Evolutionary conservation across 2,888 invertebrate species (phyloP), one percentile per base, ranked within the genome.

Genomic region (Rotaria socialis): DNA sequence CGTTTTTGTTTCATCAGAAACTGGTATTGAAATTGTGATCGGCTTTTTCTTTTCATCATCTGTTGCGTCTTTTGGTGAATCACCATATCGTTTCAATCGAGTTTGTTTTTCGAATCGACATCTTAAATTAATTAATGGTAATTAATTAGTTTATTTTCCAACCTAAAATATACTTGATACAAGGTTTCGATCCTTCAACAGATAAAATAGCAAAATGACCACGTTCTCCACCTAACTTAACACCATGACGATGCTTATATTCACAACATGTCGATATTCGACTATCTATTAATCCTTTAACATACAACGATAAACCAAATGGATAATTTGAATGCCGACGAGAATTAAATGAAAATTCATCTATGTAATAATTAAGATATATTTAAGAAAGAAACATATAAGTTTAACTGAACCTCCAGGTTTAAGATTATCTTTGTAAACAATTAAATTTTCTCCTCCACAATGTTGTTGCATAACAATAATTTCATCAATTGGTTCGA

Each of bases 251-350:
- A 92, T 80, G 80, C n/a, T 80, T 80, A 14, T 80, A 80, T 80
- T 80, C 80, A 80, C 80, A 80, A 80, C 80, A 92, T 0, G 91
- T 90, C 88, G 91, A 91, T 84, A 92, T 88, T 24, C 91, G 90
- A 85, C 90, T 89, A 89, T 91, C 90, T 86, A 90, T 88, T 85
- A 91, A 89, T 41, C 91, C 91, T 87, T 92, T 90, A n/a, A 92
- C 88, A 88, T 91, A 91, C 85, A 92, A 88, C 3, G 91, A 90
- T 87, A 92, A 88, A 86, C 91, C 90, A 89, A 92, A 92, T 41
- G 92, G 91, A 89, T 89, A 92, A 84, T 91, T 91, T 60, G 80
- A 0, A 80, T 80, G 80, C n/a, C 80, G 80, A 47, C 47, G 43
- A 2, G 80, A 80, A 24, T 43, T n/a, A 80, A 80, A 80, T 24